Percentiles rank a stretch among this genome's conserved stretches.
Conservation (phyloP, 2,113 vertebrate species). For the Isichthys henryi region DNA sequence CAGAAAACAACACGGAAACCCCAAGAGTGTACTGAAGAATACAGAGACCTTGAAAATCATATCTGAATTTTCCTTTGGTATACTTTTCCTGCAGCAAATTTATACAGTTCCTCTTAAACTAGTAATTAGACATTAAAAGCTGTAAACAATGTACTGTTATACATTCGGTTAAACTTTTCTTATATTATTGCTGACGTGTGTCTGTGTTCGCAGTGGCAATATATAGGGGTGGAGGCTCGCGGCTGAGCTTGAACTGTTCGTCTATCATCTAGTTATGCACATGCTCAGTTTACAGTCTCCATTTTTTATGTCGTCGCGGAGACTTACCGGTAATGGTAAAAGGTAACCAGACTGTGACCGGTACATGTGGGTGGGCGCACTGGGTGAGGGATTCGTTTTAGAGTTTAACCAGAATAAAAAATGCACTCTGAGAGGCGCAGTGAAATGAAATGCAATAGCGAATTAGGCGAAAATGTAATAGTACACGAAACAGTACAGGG, state of each 20-base stretch:
- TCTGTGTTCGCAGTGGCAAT: not conserved
- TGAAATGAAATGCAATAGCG: not conserved
- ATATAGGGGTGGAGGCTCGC: not conserved
- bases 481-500: not conserved
- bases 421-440: not conserved
- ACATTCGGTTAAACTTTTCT: not conserved
- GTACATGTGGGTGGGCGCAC: not conserved
- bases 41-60: not conserved
- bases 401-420: not conserved
- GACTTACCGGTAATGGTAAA: not conserved
- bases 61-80: not conserved
- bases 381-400: not conserved
- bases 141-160: not conserved
- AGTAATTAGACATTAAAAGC: not conserved
- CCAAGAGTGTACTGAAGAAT: not conserved
- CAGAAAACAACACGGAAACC: not conserved
- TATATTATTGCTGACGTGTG: not conserved
- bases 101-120: not conserved
- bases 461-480: not conserved
- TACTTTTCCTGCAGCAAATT: not conserved
- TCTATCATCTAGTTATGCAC: not conserved
- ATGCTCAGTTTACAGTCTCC: not conserved
- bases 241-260: not conserved
- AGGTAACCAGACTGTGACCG: not conserved
- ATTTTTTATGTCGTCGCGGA: not conserved